Evolutionary conservation across 2,113 vertebrate species (phyloP), one percentile per base, ranked within the genome.

Genomic region (Proteles cristata): DNA sequence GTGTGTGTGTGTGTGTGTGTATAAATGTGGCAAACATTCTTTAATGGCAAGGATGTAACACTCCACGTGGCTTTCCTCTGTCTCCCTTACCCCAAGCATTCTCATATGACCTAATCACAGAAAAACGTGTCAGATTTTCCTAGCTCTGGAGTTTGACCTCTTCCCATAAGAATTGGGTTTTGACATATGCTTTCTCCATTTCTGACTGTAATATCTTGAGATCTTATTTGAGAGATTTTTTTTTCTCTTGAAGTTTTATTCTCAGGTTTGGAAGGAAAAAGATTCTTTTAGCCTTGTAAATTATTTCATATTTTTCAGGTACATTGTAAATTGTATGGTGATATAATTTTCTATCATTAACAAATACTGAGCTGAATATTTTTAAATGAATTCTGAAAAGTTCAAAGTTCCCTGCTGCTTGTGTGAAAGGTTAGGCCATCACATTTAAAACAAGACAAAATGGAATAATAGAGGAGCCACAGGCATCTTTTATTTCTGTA

Each of bases 381-480:
- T 97, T 96, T 45, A 97, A 97, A 96, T 92, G 80, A 92, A 95
- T 96, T 94, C 92, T 39, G 80, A 58, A 93, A 90, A 95, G 89
- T 98, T 97, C 95, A 94, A 83, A 96, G 92, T 96, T 97, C 94
- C 97, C 93, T 94, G 95, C 96, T 97, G 96, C 95, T 96, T 53
- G 81, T 96, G 95, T 96, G 96, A 98, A 97, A 97, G 97, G 96
- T 97, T 94, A 96, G 80, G 93, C 77, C 93, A 98, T 81, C 92
- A 96, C 89, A 92, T 97, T 95, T 97, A 96, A 97, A 97, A 96
- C 90, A 96, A 97, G 93, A 97, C 90, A 96, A 97, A 97, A 97
- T 90, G 80, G 92, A 90, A 98, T 96, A 95, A 96, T 95, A 96
- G 94, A 55, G 53, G 87, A 97, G 87, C 96, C 87, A 90, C 83